These are phyloP conservation scores for Leptinotarsa haldemani DNA, from an alignment of 2,888 invertebrate species.

Conservation along the genomic window DNA sequence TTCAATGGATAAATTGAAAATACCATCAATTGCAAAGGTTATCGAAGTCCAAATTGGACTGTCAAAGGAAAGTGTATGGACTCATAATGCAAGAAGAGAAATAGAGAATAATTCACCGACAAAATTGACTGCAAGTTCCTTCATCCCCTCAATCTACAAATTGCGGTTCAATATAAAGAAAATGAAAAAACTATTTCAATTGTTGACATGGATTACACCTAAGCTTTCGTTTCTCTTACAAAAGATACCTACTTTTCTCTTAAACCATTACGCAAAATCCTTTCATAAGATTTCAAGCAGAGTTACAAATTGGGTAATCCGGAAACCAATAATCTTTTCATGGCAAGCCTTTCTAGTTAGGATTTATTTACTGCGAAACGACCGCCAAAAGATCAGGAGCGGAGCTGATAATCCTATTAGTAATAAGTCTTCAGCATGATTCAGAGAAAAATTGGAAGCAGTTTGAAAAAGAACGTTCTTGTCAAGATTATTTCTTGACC, in stretches of 20 bases:
- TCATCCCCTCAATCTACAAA: no score
- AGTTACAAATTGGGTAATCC: slow-evolving; percentile 11
- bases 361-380: slow-evolving; percentile 20
- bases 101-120: no score
- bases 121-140: no score
- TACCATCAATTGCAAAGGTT: no score
- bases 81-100: no score
- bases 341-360: slow-evolving; percentile 5
- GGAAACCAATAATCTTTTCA: slow-evolving; percentile 20
- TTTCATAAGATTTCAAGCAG: neutral
- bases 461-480: neutral
- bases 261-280: slow-evolving; percentile 12
- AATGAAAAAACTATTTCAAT: neutral
- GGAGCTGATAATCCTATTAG: slow-evolving; percentile 9
- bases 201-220: neutral
- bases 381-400: slow-evolving; percentile 15
- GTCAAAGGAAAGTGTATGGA: no score
- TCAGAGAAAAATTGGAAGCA: neutral
- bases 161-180: no score
- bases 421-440: slow-evolving; percentile 1
- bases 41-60: no score
- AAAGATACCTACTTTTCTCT: neutral
- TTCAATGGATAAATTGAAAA: no score
- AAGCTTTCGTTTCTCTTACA: no score
- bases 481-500: neutral